Percentiles rank a stretch among this genome's conserved stretches.
phyloP scores from a whole-genome alignment of 2,113 vertebrate species.

The Illadopsis cleaveri region DNA sequence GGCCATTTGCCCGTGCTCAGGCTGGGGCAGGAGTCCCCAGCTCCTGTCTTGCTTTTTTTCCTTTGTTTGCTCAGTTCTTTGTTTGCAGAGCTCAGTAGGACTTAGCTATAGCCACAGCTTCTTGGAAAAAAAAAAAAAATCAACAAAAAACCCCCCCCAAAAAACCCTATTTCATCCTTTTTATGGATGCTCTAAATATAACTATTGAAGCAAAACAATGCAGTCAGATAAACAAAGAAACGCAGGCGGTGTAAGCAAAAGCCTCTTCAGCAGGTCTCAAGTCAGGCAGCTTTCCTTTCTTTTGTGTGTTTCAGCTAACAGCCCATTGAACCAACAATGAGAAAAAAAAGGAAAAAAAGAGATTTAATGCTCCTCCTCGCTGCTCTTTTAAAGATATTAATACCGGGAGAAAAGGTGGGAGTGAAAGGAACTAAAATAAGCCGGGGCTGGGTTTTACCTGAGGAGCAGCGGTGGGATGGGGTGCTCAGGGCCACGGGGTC shows the following conservation, averaged over 20 bases:
- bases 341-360: not conserved
- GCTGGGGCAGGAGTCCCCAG: not conserved
- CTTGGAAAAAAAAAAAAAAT: not conserved
- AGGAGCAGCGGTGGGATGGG: not conserved
- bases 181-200: slow-evolving; percentile 53
- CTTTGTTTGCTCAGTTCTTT: slow-evolving; percentile 46
- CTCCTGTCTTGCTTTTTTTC: not conserved
- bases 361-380: not conserved
- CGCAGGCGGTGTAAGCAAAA: slow-evolving; percentile 14
- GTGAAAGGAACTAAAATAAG: not conserved
- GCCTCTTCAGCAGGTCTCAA: slow-evolving; percentile 16
- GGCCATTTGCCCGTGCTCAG: accelerated
- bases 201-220: slow-evolving; percentile 56
- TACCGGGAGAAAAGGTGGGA: not conserved
- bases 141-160: not conserved
- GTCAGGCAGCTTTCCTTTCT: slow-evolving; percentile 14
- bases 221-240: slow-evolving; percentile 48
- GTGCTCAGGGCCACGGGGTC: not conserved
- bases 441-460: not conserved
- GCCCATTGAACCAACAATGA: slow-evolving; percentile 19
- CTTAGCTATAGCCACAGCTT: not conserved
- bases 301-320: slow-evolving; percentile 52
- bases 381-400: slow-evolving; percentile 11
- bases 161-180: not conserved
- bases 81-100: slow-evolving; percentile 40